Percentiles rank a stretch among this genome's conserved stretches.
Evolutionary conservation across 2,797 vertebrate genomes (phyloP).

Genomic region (Ispidina lecontei): DNA sequence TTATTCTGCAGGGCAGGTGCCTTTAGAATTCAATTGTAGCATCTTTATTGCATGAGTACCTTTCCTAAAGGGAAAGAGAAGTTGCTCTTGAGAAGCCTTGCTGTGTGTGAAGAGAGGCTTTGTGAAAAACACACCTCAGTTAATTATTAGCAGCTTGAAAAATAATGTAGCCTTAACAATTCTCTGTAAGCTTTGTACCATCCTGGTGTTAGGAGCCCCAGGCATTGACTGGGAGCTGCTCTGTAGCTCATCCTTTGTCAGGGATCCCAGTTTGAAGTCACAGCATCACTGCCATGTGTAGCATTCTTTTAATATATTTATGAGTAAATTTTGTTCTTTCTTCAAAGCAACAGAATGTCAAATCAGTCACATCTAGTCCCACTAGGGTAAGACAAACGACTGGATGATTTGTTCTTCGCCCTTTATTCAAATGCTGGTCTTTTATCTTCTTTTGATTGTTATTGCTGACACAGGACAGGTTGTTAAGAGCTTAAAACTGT

Average conservation of each 20-base stretch:
- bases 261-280: background rate
- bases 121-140: background rate
- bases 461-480: background rate
- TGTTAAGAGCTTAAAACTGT: background rate
- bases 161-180: background rate
- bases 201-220: background rate
- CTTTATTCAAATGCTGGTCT: background rate
- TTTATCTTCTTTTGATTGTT: background rate
- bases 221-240: background rate
- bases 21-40: background rate
- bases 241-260: background rate
- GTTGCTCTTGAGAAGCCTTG: background rate
- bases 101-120: background rate
- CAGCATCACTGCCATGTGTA: background rate
- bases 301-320: background rate
- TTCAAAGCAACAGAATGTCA: background rate
- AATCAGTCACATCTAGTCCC: background rate
- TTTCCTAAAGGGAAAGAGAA: background rate
- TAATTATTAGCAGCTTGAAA: slow-evolving; percentile 13
- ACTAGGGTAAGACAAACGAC: background rate
- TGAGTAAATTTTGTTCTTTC: background rate
- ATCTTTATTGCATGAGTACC: background rate
- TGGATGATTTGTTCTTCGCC: background rate
- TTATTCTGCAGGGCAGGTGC: background rate
- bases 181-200: background rate